Evolutionary conservation across 2,888 invertebrate genomes (phyloP), one percentile per base, ranked within the genome.

Genomic region (Bugulina stolonifera): DNA sequence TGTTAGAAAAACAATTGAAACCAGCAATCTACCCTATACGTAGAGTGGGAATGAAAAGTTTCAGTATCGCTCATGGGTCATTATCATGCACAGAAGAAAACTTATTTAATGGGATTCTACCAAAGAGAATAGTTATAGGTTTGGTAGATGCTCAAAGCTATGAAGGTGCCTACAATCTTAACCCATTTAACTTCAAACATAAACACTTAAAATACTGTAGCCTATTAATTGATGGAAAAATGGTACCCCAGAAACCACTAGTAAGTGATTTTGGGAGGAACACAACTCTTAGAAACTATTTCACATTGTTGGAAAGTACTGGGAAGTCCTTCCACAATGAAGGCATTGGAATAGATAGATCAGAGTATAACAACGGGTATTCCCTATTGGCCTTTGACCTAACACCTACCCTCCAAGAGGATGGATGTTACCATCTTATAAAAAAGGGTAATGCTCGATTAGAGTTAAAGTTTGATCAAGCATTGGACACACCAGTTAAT

Each of bases 161-260:
- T 57, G 57, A 57, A n/a, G 57, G 57, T 23, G 27, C n/a, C 57
- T 57, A 25, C 27, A 27, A 57, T 23, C 27, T 23, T 27, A 57
- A 57, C 23, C 57, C 57, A 57, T 57, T 57, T 23, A 57, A 57
- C 27, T 57, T 57, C n/a, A 57, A 57, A 57, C 57, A 57, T 57
- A 57, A 57, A 27, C 5, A 5, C n/a, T n/a, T 57, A n/a, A 57
- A 57, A 57, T 57, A 57, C 57, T 57, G 57, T 27, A 57, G 57
- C 27, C n/a, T 57, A 27, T 27, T 57, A 57, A 27, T 57, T 27
- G 57, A 57, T 57, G 57, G 57, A 57, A 57, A 57, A 57, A 57
- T 57, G 57, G 23, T 57, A 5, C 57, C 57, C 3, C 57, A 57
- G n/a, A 57, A 57, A 27, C 57, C 57, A 14, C 27, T 57, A 22